phyloP scores from a whole-genome alignment of 2,113 vertebrate species.

The Paradoxurus hermaphroditus region DNA sequence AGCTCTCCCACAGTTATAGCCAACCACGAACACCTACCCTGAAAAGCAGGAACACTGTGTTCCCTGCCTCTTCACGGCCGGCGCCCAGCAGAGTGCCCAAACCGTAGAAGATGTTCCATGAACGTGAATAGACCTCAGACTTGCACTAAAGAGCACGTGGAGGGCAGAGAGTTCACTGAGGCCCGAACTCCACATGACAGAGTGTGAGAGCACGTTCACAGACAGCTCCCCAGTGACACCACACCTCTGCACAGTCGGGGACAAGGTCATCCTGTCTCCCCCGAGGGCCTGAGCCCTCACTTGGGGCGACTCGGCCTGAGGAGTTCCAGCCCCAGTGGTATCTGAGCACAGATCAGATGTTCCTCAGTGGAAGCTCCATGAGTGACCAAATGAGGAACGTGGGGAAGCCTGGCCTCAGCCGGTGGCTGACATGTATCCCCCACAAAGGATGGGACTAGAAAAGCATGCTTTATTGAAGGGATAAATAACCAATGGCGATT shows the following conservation, averaged over 20 bases:
- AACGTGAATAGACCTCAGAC: neutral
- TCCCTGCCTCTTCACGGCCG: neutral
- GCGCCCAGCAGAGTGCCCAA: neutral
- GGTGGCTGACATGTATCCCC: neutral
- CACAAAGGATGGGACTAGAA: neutral
- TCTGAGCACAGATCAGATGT: neutral
- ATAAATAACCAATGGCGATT: neutral
- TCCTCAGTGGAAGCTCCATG: neutral
- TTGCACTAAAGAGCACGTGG: neutral
- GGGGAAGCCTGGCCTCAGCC: neutral
- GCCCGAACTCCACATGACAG: neutral
- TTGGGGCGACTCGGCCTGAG: neutral
- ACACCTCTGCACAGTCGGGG: neutral
- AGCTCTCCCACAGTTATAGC: neutral
- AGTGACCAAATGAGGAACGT: neutral
- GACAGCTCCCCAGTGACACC: fast-evolving
- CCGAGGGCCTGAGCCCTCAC: neutral
- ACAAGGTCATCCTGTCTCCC: neutral
- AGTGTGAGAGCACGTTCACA: neutral
- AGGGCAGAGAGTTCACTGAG: neutral
- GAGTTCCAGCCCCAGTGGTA: fast-evolving
- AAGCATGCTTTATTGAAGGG: neutral
- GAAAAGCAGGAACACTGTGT: neutral
- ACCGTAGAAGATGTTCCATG: neutral
- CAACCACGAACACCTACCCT: neutral